phyloP scores from a whole-genome alignment of 1,140 invertebrate genomes.

The Ostrea edulis region DNA sequence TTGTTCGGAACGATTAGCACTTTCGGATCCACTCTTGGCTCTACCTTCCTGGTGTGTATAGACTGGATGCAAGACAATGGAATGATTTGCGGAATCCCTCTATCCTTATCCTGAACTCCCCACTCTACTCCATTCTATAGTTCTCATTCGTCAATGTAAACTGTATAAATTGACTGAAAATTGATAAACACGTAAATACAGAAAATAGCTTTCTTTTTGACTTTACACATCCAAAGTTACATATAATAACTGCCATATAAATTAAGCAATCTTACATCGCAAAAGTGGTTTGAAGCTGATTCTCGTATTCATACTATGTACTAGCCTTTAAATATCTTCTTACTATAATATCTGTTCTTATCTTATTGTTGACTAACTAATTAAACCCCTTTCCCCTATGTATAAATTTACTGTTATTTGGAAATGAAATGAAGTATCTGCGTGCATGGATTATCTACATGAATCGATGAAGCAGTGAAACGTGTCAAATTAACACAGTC shows the following conservation, averaged over 20 bases:
- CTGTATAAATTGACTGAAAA: constrained; percentile 49
- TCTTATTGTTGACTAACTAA: too few species aligned
- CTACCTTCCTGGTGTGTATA: constrained; percentile 12
- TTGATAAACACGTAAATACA: constrained; percentile 24
- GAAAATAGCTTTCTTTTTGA: background rate
- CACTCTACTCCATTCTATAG: constrained; percentile 31
- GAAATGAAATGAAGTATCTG: too few species aligned
- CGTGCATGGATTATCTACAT: background rate
- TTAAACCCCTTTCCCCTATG: too few species aligned
- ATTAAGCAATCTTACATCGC: too few species aligned
- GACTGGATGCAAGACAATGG: constrained; percentile 26
- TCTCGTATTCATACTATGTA: too few species aligned
- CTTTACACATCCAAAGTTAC: too few species aligned
- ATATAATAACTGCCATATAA: too few species aligned
- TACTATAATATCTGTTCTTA: too few species aligned
- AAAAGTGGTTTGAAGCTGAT: too few species aligned
- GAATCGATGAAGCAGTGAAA: constrained; percentile 5
- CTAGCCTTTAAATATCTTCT: too few species aligned
- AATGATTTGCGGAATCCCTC: constrained; percentile 30
- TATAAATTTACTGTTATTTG: too few species aligned
- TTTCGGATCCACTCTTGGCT: constrained; percentile 29
- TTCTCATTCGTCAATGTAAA: constrained; percentile 46
- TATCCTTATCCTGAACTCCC: constrained; percentile 34
- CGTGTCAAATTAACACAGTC: background rate
- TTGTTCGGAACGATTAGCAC: constrained; percentile 38